These are phyloP conservation scores for Baccha elongata DNA, from an alignment of 2,888 invertebrate species.

Conservation along the genomic window DNA sequence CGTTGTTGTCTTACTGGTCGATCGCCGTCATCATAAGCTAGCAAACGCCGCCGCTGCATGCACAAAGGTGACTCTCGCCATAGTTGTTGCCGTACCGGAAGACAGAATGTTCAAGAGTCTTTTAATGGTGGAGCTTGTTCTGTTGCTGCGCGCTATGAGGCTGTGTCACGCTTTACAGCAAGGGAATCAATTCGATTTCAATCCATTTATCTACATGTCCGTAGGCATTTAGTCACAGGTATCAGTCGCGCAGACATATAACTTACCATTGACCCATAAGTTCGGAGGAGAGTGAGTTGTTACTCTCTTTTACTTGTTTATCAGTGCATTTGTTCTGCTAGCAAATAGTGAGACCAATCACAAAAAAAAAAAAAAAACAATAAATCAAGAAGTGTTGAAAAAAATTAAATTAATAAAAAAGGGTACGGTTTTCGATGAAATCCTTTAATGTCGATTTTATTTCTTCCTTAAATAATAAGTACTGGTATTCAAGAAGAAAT, in stretches of 20 bases:
- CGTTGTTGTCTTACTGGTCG: slow-evolving; percentile 32
- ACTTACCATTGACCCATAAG: slow-evolving; percentile 72
- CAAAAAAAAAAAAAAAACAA: neutral
- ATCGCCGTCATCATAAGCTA: neutral
- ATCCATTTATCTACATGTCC: slow-evolving; percentile 63
- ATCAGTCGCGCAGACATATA: slow-evolving; percentile 25
- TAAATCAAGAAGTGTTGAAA: neutral
- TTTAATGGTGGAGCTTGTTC: slow-evolving; percentile 4
- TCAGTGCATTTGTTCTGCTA: neutral
- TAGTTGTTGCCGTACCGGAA: slow-evolving; percentile 56
- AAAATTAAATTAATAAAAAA: too few relatives aligned
- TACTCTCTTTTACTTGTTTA: slow-evolving; percentile 40
- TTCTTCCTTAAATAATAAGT: too few relatives aligned
- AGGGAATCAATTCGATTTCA: slow-evolving; percentile 61
- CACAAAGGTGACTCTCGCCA: too few relatives aligned
- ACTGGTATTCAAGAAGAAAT: too few relatives aligned
- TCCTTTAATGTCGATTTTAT: too few relatives aligned
- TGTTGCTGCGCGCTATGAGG: slow-evolving; percentile 39
- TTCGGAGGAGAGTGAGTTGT: slow-evolving; percentile 56
- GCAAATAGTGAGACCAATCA: slow-evolving; percentile 30
- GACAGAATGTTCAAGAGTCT: slow-evolving; percentile 59
- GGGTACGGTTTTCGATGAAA: too few relatives aligned
- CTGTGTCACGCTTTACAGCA: slow-evolving; percentile 35
- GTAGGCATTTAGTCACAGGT: slow-evolving; percentile 62
- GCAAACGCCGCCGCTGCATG: neutral